Evolutionary conservation across 2,797 vertebrate species (phyloP).

Genomic region (Ptychobarbus kaznakovi): DNA sequence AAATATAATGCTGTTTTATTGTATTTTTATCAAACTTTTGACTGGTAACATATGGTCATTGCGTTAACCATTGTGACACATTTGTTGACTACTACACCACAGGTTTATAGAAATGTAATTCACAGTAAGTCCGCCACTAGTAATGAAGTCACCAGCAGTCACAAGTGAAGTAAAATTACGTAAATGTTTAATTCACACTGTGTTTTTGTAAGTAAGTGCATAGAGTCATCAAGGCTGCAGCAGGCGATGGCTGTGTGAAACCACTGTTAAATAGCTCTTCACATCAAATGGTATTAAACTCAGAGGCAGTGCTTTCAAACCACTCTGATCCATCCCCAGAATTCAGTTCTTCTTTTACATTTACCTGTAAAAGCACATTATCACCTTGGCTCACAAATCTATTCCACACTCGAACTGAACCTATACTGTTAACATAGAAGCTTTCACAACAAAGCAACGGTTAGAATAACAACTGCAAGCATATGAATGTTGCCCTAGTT

Average conservation of each 20-base stretch:
- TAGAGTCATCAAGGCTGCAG: constrained; percentile 13
- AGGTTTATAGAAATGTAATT: background rate
- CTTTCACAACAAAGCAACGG: constrained; percentile 17
- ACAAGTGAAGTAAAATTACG: background rate
- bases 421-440: constrained; percentile 19
- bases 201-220: constrained; percentile 4
- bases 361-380: constrained; percentile 14
- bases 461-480: constrained; percentile 16
- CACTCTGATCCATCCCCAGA: background rate
- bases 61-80: background rate
- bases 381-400: background rate
- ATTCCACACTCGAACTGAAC: constrained; percentile 7
- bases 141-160: background rate
- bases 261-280: constrained; percentile 11
- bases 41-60: background rate
- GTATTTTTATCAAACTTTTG: background rate
- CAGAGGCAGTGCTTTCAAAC: constrained; percentile 4
- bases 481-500: constrained; percentile 40
- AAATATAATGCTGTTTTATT: background rate
- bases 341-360: background rate
- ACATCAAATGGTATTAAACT: constrained; percentile 13
- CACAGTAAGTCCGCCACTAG: background rate
- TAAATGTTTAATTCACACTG: background rate
- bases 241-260: background rate
- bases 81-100: background rate